phyloP scores from a whole-genome alignment of 2,888 invertebrate genomes.

The Platycheirus rosarum region DNA sequence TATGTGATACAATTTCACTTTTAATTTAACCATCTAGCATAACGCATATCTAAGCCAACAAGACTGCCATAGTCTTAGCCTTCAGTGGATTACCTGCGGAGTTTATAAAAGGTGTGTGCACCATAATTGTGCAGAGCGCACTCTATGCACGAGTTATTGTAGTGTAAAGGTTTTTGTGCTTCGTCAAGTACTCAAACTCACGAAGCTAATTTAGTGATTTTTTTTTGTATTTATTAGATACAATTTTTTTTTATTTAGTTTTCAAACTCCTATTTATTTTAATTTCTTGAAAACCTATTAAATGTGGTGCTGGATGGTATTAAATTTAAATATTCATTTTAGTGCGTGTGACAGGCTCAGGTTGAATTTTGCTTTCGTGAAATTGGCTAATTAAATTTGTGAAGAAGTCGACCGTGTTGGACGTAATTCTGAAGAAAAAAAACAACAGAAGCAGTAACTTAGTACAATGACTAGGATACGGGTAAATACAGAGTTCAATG shows the following conservation, averaged over 20 bases:
- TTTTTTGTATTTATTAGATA: constrained; percentile 13
- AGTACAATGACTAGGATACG: constrained; percentile 42
- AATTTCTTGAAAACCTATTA: neutral
- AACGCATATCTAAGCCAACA: constrained; percentile 7
- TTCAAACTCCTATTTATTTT: neutral
- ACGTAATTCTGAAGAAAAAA: neutral
- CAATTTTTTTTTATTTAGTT: neutral
- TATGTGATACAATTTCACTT: constrained; percentile 60
- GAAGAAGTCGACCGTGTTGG: constrained; percentile 8
- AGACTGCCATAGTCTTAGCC: neutral
- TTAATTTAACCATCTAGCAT: constrained; percentile 49
- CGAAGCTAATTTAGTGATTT: constrained; percentile 31
- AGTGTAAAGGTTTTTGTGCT: constrained; percentile 4
- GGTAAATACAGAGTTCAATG: constrained; percentile 49
- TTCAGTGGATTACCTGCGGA: constrained; percentile 20
- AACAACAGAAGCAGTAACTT: too few relatives aligned
- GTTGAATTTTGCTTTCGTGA: constrained; percentile 26
- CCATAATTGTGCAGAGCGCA: neutral
- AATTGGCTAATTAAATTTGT: constrained; percentile 30
- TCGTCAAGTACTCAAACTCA: constrained; percentile 15
- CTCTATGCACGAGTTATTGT: constrained; percentile 14
- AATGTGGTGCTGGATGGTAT: constrained; percentile 21
- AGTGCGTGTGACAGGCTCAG: constrained; percentile 38
- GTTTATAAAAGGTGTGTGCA: constrained; percentile 25
- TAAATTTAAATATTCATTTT: constrained; percentile 26